A percentile compares a stretch with the other conserved stretches of the same genome.
Evolutionary conservation across 2,113 vertebrate species (phyloP).

Genomic region (Bungarus multicinctus): DNA sequence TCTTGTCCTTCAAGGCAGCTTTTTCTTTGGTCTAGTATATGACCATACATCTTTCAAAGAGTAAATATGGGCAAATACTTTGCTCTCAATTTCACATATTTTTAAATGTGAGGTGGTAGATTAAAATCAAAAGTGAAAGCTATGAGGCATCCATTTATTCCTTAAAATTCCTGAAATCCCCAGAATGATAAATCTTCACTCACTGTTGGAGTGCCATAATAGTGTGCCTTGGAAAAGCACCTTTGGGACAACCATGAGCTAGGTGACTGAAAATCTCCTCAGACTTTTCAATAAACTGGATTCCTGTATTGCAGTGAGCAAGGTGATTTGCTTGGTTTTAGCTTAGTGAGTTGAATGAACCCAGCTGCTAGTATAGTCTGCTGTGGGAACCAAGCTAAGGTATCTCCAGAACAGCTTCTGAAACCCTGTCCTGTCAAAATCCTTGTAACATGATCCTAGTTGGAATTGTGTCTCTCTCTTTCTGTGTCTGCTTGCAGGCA

Average conservation of each 20-base stretch:
- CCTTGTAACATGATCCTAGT: not conserved
- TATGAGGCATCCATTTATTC: not conserved
- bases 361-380: not conserved
- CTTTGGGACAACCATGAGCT: not conserved
- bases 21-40: not conserved
- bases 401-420: not conserved
- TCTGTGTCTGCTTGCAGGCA: constrained; percentile 67
- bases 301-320: not conserved
- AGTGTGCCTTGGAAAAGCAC: not conserved
- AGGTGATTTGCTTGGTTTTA: not conserved
- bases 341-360: not conserved
- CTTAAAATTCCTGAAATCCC: not conserved
- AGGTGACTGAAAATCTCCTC: not conserved
- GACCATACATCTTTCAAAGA: not conserved
- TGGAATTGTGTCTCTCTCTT: not conserved
- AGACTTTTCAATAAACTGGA: not conserved
- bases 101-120: not conserved
- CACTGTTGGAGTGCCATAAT: not conserved
- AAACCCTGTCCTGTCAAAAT: not conserved
- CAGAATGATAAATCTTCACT: not conserved
- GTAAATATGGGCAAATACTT: not conserved
- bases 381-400: not conserved
- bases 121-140: not conserved
- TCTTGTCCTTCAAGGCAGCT: not conserved
- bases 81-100: not conserved